Evolutionary conservation across 1,140 invertebrate genomes (phyloP), one percentile per base, ranked within the genome.

Genomic region (Tetraneura akinire): DNA sequence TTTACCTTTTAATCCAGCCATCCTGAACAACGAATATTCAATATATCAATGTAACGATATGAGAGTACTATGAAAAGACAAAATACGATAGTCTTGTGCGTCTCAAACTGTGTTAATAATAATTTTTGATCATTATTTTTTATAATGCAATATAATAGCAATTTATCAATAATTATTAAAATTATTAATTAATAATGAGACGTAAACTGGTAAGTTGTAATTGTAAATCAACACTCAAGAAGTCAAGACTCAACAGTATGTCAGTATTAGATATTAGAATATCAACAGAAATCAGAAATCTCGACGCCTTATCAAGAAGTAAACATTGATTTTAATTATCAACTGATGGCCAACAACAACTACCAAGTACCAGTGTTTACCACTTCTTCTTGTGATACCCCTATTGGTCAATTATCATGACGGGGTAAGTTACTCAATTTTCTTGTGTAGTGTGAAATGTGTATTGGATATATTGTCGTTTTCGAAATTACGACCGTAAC

Each of bases 1-100:
- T 23, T 64, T 80, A 80, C 47, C 78, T 80, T 80, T 80, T 26
- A 80, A 42, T 51, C 78, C 78, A 10, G 78, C 78, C 78, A 80
- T 78, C 3, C n/a, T 57, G n/a, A 47, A 68, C 42, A 5, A 68
- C 13, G 21, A 32, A 23, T 42, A 42, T 42, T n/a, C 16, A 9
- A 32, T 6, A 23, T 62, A 1, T n/a, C 16, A 9, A 32, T 6
- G 57, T 62, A 1, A 18, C 1, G 11, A 0, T 21, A 4, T 4
- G 10, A 42, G n/a, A 37, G 4, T n/a, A 37, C 3, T 4, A 37
- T 37, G 32, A 8, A n/a, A n/a, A n/a, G n/a, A n/a, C n/a, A n/a
- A n/a, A 37, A 37, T 37, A 37, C 32, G 3, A 37, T 37, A 37
- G 3, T 21, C 1, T 53, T 53, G 18, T n/a, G 32, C 1, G 18